These are phyloP conservation scores for Vulpes ferrilata DNA, from an alignment of 2,113 vertebrate genomes.

Conservation along the genomic window DNA sequence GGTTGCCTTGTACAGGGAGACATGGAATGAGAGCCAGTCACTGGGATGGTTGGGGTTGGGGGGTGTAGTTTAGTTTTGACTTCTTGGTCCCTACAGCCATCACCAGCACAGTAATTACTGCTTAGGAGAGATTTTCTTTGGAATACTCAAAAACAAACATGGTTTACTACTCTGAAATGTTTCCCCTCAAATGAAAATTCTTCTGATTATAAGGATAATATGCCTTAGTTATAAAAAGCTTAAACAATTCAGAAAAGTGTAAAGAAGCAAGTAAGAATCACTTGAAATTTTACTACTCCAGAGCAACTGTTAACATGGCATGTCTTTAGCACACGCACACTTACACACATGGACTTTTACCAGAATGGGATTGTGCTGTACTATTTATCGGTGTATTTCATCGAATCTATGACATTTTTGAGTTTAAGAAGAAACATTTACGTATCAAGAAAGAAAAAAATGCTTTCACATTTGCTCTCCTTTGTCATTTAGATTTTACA, in stretches of 20 bases:
- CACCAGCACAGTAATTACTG: too few species aligned
- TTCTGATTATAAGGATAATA: background rate
- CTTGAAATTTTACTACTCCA: background rate
- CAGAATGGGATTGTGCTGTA: accelerated
- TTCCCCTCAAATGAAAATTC: background rate
- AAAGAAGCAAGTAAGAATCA: background rate
- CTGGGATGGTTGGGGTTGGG: background rate
- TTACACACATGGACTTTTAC: background rate
- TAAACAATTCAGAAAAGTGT: background rate
- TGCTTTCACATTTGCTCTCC: background rate
- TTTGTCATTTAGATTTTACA: background rate
- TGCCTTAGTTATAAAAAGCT: background rate
- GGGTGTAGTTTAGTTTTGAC: background rate
- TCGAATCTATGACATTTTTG: too few species aligned
- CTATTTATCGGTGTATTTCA: background rate
- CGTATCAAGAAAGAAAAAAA: background rate
- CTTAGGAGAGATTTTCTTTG: background rate
- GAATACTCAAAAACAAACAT: background rate
- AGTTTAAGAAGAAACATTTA: background rate
- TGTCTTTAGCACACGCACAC: background rate
- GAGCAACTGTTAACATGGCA: background rate
- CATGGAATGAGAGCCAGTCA: background rate
- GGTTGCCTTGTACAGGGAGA: background rate
- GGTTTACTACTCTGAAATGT: background rate
- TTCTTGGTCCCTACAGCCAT: background rate